phyloP scores from a whole-genome alignment of 1,140 invertebrate genomes.

The Formica selysi region DNA sequence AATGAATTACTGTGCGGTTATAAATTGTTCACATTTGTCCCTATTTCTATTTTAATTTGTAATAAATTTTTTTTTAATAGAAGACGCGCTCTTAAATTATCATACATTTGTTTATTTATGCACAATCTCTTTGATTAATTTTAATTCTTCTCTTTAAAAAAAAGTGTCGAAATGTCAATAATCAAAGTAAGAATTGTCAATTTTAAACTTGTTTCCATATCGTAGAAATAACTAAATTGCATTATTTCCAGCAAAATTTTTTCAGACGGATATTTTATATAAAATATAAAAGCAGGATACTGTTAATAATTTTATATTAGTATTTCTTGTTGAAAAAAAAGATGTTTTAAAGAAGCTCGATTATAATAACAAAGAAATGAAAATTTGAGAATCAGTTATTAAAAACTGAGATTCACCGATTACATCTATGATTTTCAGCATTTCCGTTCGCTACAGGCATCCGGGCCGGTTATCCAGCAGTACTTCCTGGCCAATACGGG shows the following conservation, averaged over 20 bases:
- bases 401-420: slow-evolving; percentile 58
- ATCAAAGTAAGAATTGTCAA: not conserved
- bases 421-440: slow-evolving; percentile 85
- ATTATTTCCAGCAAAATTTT: not conserved
- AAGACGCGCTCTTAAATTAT: not conserved
- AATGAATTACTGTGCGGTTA: not conserved
- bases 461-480: slow-evolving; percentile 90
- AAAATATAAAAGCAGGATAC: not conserved
- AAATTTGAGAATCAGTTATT: slow-evolving; percentile 46
- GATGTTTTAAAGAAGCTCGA: slow-evolving; percentile 2
- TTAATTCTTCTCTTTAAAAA: not conserved
- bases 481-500: slow-evolving; percentile 91
- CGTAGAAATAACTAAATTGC: not conserved
- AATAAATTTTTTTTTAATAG: not conserved
- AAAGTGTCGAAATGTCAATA: not conserved
- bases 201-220: not conserved
- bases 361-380: slow-evolving; percentile 11
- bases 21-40: not conserved
- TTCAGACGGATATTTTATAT: not conserved
- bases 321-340: not conserved
- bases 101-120: not conserved
- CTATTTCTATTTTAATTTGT: not conserved
- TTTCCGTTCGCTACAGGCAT: slow-evolving; percentile 89
- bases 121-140: not conserved
- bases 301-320: not conserved